phyloP scores from a whole-genome alignment of 2,888 invertebrate species.

The Aleiodes alternator region DNA sequence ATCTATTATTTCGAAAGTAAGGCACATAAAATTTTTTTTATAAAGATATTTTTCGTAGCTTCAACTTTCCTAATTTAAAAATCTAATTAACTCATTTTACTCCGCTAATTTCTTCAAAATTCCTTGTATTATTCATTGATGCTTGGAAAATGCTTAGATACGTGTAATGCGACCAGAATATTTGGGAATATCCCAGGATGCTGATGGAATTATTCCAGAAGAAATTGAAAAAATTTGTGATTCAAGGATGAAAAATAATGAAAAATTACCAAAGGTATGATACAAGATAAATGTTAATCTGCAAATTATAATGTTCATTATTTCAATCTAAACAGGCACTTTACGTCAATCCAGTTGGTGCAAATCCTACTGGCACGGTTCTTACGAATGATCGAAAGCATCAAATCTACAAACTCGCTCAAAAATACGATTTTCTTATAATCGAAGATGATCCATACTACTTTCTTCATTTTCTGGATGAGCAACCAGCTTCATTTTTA shows the following conservation, averaged over 20 bases:
- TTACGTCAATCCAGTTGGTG: slow-evolving; percentile 86
- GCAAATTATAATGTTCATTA: too few relatives aligned
- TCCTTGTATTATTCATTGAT: slow-evolving; percentile 4
- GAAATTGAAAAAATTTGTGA: slow-evolving; percentile 79
- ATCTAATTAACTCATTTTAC: slow-evolving; percentile 4
- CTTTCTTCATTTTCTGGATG: slow-evolving; percentile 83
- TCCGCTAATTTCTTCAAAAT: neutral
- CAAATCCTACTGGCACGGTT: slow-evolving; percentile 85
- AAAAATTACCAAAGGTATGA: slow-evolving; percentile 74
- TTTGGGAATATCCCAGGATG: slow-evolving; percentile 82
- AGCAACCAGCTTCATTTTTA: slow-evolving; percentile 80
- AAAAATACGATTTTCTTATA: slow-evolving; percentile 85
- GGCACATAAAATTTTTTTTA: too few relatives aligned
- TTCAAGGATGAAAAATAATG: slow-evolving; percentile 71
- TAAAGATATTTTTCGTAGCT: too few relatives aligned
- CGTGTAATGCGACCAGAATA: slow-evolving; percentile 81
- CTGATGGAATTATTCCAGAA: slow-evolving; percentile 81
- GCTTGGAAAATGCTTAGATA: slow-evolving; percentile 77
- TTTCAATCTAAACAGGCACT: slow-evolving; percentile 76
- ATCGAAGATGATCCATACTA: slow-evolving; percentile 90
- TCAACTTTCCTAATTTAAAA: neutral
- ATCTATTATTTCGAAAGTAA: too few relatives aligned
- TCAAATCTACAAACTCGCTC: slow-evolving; percentile 84
- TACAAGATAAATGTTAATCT: too few relatives aligned
- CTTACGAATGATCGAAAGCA: slow-evolving; percentile 80